Percentiles rank a stretch among this genome's conserved stretches.
Conservation (phyloP, 2,888 invertebrate species). For the Ctena decussata region DNA sequence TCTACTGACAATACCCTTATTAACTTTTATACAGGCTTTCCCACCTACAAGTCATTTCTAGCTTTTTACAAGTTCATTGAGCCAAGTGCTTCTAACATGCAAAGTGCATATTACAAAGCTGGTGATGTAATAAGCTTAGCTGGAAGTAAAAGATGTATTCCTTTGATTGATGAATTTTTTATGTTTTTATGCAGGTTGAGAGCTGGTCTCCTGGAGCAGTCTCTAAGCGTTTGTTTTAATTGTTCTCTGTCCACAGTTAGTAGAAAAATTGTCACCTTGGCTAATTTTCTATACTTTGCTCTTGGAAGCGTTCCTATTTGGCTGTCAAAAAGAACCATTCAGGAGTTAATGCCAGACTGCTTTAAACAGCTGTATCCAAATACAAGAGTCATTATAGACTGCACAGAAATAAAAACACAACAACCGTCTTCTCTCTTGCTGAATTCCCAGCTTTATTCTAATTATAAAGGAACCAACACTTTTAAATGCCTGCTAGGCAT, state of each 20-base stretch:
- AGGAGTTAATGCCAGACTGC: constrained; percentile 37
- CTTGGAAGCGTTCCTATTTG: constrained; percentile 37
- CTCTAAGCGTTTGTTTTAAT: constrained; percentile 43
- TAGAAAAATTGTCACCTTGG: constrained; percentile 41
- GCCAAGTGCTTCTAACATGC: constrained; percentile 34
- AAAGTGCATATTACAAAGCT: constrained; percentile 32
- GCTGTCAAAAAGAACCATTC: constrained; percentile 17
- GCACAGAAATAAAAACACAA: too few relatives aligned
- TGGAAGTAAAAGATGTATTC: constrained; percentile 11
- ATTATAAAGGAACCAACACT: constrained; percentile 24
- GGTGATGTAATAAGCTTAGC: constrained; percentile 12
- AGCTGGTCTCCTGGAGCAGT: constrained; percentile 33
- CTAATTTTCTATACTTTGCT: constrained; percentile 42
- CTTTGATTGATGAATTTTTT: constrained; percentile 49
- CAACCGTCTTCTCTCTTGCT: constrained; percentile 4
- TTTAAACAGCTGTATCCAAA: constrained; percentile 27
- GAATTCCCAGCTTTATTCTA: not conserved
- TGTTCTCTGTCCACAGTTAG: constrained; percentile 44
- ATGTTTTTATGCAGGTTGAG: constrained; percentile 41
- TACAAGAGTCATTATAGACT: too few relatives aligned
- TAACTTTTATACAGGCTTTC: constrained; percentile 42
- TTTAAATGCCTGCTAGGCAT: constrained; percentile 44
- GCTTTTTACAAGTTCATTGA: constrained; percentile 19
- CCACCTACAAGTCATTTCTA: not conserved
- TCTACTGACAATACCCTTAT: constrained; percentile 23